These are phyloP conservation scores for Ceriagrion tenellum DNA, from an alignment of 2,888 invertebrate species.

Conservation along the genomic window DNA sequence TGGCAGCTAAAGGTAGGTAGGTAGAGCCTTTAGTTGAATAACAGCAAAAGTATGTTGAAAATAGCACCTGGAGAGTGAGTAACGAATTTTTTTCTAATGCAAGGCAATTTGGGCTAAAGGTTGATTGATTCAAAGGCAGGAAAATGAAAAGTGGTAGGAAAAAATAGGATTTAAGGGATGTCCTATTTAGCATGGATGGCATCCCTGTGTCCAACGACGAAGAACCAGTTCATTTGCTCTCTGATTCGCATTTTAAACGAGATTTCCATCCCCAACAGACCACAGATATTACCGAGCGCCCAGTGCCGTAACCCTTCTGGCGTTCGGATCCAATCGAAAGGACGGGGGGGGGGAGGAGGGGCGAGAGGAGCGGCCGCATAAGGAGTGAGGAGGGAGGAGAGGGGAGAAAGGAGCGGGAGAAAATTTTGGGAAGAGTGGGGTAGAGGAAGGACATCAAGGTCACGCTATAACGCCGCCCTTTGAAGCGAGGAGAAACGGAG, in stretches of 20 bases:
- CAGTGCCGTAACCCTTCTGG: neutral
- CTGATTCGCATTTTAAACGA: neutral
- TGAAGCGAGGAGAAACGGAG: neutral
- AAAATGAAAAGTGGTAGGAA: too few relatives aligned
- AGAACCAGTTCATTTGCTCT: neutral
- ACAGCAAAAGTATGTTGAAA: too few relatives aligned
- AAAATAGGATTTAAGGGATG: too few relatives aligned
- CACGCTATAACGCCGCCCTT: slow-evolving; percentile 2
- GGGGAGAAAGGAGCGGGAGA: neutral
- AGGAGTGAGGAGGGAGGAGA: neutral
- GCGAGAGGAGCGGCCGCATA: neutral
- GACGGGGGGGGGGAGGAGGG: neutral
- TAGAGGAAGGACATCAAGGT: neutral
- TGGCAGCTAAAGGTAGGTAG: too few relatives aligned
- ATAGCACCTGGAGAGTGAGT: too few relatives aligned
- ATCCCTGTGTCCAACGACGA: neutral
- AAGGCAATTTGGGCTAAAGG: too few relatives aligned
- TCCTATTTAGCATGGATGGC: too few relatives aligned
- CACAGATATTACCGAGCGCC: neutral
- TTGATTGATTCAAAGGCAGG: too few relatives aligned
- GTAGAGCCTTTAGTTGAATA: too few relatives aligned
- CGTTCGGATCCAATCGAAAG: neutral
- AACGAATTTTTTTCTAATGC: too few relatives aligned
- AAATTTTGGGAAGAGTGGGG: neutral
- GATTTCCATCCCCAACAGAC: neutral